Percentiles rank a stretch among this genome's conserved stretches.
phyloP scores from a whole-genome alignment of 2,888 invertebrate species.

The Rotaria socialis region DNA sequence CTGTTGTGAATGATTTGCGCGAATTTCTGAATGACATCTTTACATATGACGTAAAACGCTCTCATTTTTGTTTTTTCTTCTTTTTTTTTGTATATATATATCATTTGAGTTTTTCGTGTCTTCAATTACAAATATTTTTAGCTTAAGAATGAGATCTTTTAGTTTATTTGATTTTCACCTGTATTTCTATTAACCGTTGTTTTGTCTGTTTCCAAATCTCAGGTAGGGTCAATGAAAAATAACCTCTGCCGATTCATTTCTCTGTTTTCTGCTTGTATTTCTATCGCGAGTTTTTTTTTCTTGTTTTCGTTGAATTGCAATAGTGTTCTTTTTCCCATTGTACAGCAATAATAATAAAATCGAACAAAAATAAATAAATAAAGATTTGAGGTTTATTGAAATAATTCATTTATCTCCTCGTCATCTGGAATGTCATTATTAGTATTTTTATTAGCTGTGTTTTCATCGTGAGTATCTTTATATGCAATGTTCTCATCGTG shows the following conservation, averaged over 20 bases:
- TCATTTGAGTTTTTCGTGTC: neutral
- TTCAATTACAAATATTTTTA: neutral
- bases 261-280: neutral
- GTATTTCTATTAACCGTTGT: constrained; percentile 17
- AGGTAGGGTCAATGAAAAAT: constrained; percentile 23
- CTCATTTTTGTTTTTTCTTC: neutral
- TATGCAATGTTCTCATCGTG: too few relatives aligned
- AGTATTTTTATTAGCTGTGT: neutral
- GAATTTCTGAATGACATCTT: neutral
- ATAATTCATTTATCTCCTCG: constrained; percentile 9
- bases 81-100: neutral
- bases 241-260: neutral
- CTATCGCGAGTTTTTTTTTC: neutral
- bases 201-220: constrained; percentile 5
- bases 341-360: neutral
- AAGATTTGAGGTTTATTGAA: neutral
- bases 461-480: neutral
- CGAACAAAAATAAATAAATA: neutral
- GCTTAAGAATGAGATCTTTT: neutral
- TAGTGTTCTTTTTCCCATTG: neutral
- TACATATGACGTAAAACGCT: constrained; percentile 15
- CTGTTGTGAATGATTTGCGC: constrained; percentile 25
- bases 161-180: neutral
- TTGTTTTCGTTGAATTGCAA: neutral
- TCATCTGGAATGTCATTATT: neutral